Evolutionary conservation across 2,113 vertebrate genomes (phyloP).

Genomic region (Psophia crepitans): DNA sequence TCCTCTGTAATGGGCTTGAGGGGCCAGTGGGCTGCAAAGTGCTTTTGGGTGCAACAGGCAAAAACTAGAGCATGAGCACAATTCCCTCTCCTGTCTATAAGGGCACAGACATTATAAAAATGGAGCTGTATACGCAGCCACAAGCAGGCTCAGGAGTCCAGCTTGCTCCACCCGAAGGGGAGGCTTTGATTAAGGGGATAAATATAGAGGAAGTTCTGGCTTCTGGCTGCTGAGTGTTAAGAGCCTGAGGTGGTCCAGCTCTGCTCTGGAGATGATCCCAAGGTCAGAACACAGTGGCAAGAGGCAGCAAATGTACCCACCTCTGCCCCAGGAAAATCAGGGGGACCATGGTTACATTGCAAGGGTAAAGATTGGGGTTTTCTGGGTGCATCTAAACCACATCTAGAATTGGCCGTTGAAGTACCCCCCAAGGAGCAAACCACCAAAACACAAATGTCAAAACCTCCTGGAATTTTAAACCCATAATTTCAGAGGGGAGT

Average conservation of each 20-base stretch:
- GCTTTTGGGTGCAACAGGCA: neutral
- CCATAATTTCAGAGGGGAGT: neutral
- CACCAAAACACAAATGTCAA: neutral
- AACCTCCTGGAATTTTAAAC: neutral
- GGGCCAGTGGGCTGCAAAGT: neutral
- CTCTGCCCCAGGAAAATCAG: neutral
- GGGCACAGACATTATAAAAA: neutral
- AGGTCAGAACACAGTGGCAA: neutral
- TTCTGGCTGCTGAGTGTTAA: neutral
- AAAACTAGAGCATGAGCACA: accelerated
- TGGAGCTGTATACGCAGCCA: neutral
- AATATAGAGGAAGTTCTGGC: neutral
- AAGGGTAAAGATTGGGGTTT: neutral
- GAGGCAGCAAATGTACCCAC: neutral
- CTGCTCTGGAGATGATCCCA: neutral
- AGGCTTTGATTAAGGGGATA: neutral
- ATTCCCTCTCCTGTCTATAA: neutral
- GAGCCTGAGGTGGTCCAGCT: neutral
- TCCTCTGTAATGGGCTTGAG: neutral
- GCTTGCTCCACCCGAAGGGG: neutral
- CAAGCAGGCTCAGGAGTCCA: neutral
- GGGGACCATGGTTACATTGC: neutral
- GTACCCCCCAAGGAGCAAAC: neutral
- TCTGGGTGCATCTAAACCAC: neutral
- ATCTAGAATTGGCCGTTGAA: neutral